Base-by-base conservation (phyloP, 2,797 vertebrate species). In the Cossypha dichroa region DNA sequence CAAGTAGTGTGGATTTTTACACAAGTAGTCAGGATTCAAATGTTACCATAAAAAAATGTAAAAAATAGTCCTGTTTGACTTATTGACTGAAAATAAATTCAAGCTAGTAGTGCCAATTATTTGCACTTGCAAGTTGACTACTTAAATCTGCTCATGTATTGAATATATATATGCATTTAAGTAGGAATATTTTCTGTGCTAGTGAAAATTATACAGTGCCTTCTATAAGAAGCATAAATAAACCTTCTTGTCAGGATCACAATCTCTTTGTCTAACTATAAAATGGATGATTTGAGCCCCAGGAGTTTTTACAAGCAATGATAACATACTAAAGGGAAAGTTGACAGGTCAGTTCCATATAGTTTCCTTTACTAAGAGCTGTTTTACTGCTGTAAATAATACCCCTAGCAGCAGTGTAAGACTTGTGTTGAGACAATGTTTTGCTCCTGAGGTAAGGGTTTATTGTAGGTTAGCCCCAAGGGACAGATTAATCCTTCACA, bases 41-140 rank as follows among this genome's bases (percentile, higher is more conserved):
- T 11, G 40, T 41, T 38, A 10, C 52, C 21, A 33, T 41, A 67
- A 48, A 86, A 86, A 73, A 21, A 45, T 12, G 43, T 45, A 10
- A 45, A 88, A 34, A 74, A 54, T 14, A 69, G 4, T 5, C 3
- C 1, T 64, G 4, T 85, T 68, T 81, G 23, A 4, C 4, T 76
- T 73, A 76, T 3, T 66, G 41, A 43, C 16, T 60, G 22, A 45
- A 76, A 85, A 82, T 6, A 73, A 55, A 75, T 78, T 84, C 43
- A 52, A 51, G 31, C 5, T 43, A 33, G 6, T 60, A 45, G 38
- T 48, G 31, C 25, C 38, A 77, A 85, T 73, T 51, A 85, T 73
- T 51, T 67, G 4, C 17, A 18, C 26, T 79, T 1, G 0, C 0
- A 0, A 46, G 11, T 41, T 52, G 26, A 54, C 19, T 54, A 5